Base-by-base conservation (phyloP, 2,888 invertebrate species). In the Gnatocerus cornutus region DNA sequence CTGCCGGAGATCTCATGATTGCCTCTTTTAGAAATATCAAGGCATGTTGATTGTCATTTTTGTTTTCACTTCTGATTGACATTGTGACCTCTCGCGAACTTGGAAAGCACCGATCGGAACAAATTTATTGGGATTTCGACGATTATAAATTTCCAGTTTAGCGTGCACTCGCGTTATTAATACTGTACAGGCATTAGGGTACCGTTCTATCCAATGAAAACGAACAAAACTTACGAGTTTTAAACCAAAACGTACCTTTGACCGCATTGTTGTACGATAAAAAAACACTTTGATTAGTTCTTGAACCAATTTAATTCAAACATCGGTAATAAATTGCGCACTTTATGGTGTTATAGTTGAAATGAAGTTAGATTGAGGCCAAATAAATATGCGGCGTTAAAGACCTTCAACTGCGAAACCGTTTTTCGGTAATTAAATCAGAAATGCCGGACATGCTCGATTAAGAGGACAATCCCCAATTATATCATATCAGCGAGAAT, bases 181-280 rank as follows among this genome's bases (percentile, higher is more conserved):
- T 55, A 55, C 30, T 21, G 9, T 37, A 39, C 55, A 14, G 39
- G 55, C 55, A 39, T 55, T 55, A 55, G 13, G 16, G 55, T 55
- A 30, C 55, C 39, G 55, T 55, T 55, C 39, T 55, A 55, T 39
- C 33, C 13, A 30, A 12, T 41, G 56, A 43, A 43, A 41, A 43
- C n/a, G 56, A 56, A 56, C 41, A 56, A 41, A 43, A 56, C 43
- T 56, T 56, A 55, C 52, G 52, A 52, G 30, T 50, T 48, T 21
- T 10, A 16, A 48, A 48, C 48, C 4, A 21, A 21, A 21, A 1
- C 1, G 21, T 21, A 21, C 21, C 21, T 3, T 3, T 1, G 21
- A 3, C 4, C 21, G 1, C 4, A 4, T 21, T 21, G 21, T 21
- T 21, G 21, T 4, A 4, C 21, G 21, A 21, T 21, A 48, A 48